A percentile compares a stretch with the other conserved stretches of the same genome.
phyloP scores from a whole-genome alignment of 2,113 vertebrate species.

The Limnothrissa miodon region DNA sequence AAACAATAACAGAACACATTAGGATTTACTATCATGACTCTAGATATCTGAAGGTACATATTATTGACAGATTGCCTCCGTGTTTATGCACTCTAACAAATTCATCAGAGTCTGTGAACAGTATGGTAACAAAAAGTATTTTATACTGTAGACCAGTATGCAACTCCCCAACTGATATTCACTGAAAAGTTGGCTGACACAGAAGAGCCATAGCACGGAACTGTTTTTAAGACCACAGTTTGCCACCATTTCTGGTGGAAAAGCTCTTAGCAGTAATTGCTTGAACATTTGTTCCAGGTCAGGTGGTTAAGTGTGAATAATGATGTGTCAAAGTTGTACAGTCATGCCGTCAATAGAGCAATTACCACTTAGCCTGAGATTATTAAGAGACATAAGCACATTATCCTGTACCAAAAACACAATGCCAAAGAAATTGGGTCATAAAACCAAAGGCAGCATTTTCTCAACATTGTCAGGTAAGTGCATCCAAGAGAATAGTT shows the following conservation, averaged over 20 bases:
- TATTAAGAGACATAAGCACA: constrained; percentile 81
- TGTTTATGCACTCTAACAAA: neutral
- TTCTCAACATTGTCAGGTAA: constrained; percentile 32
- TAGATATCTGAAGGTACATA: neutral
- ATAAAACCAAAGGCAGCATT: constrained; percentile 54
- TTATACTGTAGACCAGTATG: too few species aligned
- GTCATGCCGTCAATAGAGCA: constrained; percentile 85
- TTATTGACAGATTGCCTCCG: neutral
- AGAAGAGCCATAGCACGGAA: neutral
- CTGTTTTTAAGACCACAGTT: constrained; percentile 76
- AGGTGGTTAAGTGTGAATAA: constrained; percentile 93
- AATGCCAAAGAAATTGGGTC: constrained; percentile 74
- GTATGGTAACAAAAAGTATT: neutral
- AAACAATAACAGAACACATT: neutral
- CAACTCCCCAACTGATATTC: neutral
- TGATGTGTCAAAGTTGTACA: constrained; percentile 87
- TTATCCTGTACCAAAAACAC: constrained; percentile 78
- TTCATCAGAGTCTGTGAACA: neutral
- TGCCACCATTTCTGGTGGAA: constrained; percentile 80
- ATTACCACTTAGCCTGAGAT: constrained; percentile 85
- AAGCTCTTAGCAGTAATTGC: constrained; percentile 86
- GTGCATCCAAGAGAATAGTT: constrained; percentile 15
- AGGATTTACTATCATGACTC: neutral
- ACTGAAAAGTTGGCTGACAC: neutral
- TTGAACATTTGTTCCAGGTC: constrained; percentile 92